phyloP scores from a whole-genome alignment of 2,113 vertebrate genomes.

The Lamprotornis superbus region DNA sequence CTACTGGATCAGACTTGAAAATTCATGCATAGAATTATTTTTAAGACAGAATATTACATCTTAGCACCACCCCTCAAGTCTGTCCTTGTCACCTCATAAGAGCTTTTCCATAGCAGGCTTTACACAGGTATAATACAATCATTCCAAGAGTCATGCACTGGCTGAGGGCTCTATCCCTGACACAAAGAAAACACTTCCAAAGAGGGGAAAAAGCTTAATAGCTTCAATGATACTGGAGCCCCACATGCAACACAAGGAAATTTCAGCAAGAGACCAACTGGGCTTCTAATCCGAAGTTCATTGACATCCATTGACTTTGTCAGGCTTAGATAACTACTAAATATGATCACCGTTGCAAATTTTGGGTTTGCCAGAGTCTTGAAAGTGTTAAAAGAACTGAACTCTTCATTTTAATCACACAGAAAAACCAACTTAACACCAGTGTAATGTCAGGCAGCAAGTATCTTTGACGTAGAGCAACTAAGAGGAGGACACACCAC shows the following conservation, averaged over 20 bases:
- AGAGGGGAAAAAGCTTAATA: neutral
- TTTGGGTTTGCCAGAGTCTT: neutral
- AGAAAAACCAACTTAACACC: neutral
- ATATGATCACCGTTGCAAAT: neutral
- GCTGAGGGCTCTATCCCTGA: neutral
- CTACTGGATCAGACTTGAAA: neutral
- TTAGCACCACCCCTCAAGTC: neutral
- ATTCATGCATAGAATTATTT: neutral
- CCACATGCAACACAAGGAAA: neutral
- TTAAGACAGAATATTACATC: neutral
- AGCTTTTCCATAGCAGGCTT: neutral
- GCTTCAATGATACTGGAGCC: fast-evolving
- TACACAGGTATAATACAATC: neutral
- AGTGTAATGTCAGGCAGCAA: neutral
- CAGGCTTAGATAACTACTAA: neutral
- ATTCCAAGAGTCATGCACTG: neutral
- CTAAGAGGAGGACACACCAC: neutral
- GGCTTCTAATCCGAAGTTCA: neutral
- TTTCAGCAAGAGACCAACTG: neutral
- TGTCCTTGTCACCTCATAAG: neutral
- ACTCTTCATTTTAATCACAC: neutral
- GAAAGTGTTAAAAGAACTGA: neutral
- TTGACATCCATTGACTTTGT: neutral
- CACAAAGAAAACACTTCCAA: neutral
- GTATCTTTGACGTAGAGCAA: neutral